Evolutionary conservation across 2,113 vertebrate species (phyloP).

Genomic region (Takifugu flavidus): DNA sequence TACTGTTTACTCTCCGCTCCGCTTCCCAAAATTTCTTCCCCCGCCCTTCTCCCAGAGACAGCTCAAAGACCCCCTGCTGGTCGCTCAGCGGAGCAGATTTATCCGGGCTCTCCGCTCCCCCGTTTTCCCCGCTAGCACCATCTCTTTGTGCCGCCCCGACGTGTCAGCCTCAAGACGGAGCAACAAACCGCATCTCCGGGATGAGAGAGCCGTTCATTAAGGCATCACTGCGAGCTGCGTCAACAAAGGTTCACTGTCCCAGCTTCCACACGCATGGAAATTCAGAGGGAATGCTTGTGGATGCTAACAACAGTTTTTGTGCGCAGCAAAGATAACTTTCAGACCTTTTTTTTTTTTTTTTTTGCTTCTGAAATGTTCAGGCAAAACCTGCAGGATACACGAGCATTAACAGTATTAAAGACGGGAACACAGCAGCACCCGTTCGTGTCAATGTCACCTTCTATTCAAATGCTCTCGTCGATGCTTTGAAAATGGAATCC

Average conservation of each 20-base stretch:
- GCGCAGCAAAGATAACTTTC: constrained; percentile 23
- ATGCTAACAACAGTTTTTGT: constrained; percentile 22
- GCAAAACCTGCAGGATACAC: neutral
- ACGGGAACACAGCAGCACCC: too few relatives aligned
- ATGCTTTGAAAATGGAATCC: constrained; percentile 14
- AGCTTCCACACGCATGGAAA: constrained; percentile 38
- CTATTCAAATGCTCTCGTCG: neutral
- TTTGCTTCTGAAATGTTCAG: neutral
- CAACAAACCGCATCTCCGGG: constrained; percentile 40
- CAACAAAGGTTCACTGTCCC: constrained; percentile 54
- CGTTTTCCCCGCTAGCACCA: constrained; percentile 37
- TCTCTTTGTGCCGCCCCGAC: constrained; percentile 47
- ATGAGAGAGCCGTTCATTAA: constrained; percentile 64
- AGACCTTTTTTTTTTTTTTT: neutral
- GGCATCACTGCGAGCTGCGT: constrained; percentile 33
- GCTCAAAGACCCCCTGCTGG: constrained; percentile 69
- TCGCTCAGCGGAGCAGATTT: constrained; percentile 57
- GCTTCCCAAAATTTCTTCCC: constrained; percentile 47
- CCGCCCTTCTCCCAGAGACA: constrained; percentile 46
- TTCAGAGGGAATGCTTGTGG: constrained; percentile 12
- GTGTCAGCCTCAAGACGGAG: constrained; percentile 54
- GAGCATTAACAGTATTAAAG: neutral
- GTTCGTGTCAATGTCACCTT: neutral
- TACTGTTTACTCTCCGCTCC: constrained; percentile 58
- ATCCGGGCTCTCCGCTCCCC: constrained; percentile 54